Conservation (phyloP, 2,888 invertebrate genomes). For the Holacanthella duospinosa region DNA sequence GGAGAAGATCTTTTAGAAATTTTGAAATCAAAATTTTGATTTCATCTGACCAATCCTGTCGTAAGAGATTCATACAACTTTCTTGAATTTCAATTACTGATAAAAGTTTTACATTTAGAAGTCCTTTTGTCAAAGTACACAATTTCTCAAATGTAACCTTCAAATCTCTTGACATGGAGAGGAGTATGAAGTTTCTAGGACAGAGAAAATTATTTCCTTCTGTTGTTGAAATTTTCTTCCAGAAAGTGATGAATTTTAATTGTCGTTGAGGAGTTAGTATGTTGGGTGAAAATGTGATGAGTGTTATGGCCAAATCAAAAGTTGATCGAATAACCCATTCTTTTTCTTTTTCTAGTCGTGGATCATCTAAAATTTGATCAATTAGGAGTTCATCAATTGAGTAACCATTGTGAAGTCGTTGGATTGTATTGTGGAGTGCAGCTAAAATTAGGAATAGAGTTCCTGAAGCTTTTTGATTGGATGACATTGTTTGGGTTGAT, state of each 20-base stretch:
- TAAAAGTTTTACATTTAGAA: conserved; percentile 22
- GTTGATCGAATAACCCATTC: conserved; percentile 12
- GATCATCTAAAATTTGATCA: conserved; percentile 18
- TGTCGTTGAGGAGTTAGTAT: conserved; percentile 14
- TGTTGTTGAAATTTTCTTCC: conserved; percentile 20
- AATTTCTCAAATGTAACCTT: conserved; percentile 21
- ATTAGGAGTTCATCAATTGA: conserved; percentile 13
- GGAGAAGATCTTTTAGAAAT: background rate
- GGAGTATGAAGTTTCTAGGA: conserved; percentile 27
- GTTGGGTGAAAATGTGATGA: conserved; percentile 24
- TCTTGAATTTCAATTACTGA: conserved; percentile 19
- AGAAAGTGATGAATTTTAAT: conserved; percentile 17
- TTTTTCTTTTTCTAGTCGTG: conserved; percentile 6
- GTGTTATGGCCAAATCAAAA: conserved; percentile 21
- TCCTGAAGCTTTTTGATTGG: background rate
- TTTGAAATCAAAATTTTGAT: conserved; percentile 7
- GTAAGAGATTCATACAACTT: conserved; percentile 17
- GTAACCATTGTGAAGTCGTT: conserved; percentile 17
- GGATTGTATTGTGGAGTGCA: conserved; percentile 17
- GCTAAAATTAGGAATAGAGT: conserved; percentile 19
- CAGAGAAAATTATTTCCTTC: conserved; percentile 18
- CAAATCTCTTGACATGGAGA: conserved; percentile 16
- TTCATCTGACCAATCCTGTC: conserved; percentile 10
- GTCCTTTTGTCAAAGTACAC: conserved; percentile 13
- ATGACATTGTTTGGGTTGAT: conserved; percentile 4